Base-by-base conservation (phyloP, 2,888 invertebrate genomes). In the Ophonus ardosiacus region DNA sequence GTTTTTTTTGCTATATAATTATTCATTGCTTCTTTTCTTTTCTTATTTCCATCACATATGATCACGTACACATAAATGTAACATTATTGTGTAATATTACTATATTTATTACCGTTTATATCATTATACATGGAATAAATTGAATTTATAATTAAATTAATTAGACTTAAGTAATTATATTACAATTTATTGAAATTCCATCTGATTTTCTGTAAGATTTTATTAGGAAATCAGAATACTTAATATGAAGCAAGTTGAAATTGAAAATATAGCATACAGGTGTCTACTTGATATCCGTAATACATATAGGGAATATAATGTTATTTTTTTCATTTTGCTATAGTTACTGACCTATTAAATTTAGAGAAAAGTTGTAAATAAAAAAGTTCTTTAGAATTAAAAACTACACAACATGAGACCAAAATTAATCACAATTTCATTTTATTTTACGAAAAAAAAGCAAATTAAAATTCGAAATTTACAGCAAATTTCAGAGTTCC, bases 1-100 rank as follows among this genome's bases (percentile, higher is more conserved):
- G 63, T 82, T 82, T 61, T 81, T 81, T 13, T 40, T n/a, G 13
- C 40, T 38, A 15, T 43, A 65, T 15, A 61, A 79, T 79, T 59
- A 74, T 13, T 18, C n/a, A 24, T 18, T 7, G 17, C 40, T 17
- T 43, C 18, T n/a, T 38, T 24, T 15, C 8, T 38, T 68, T 68
- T 8, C 13, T 51, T 51, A 43, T 43, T 51, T 51, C 43, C 10
- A 51, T 51, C 13, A 51, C 43, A 24, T 63, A 43, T 43, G 71
- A 13, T 68, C 40, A 71, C 13, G 13, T 10, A 51, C 13, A 51
- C 43, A 51, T 51, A 6, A 51, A 31, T 31, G 31, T 31, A 31
- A 51, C 43, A 51, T 51, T 51, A 13, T 13, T 51, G 43, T 13
- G 13, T 51, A 51, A 51, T 51, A 13, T 51, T 8, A 51, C 43